Conservation (phyloP, 2,113 vertebrate species). For the Heliornis fulica region DNA sequence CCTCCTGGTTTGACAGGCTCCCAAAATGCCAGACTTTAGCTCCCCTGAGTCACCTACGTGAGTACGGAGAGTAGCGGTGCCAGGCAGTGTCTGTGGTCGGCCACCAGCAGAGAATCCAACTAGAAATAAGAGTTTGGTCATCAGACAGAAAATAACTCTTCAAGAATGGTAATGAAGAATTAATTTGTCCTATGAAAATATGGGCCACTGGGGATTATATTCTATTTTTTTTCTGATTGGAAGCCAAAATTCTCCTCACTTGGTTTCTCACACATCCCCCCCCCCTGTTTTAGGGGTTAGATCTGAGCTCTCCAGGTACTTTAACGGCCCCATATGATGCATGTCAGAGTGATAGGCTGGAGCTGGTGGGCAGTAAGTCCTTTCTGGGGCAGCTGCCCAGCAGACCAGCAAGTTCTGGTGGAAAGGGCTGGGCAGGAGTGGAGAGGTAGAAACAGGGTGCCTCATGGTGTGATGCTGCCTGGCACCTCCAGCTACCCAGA, state of each 20-base stretch:
- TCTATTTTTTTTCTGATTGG: neutral
- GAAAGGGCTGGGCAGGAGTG: neutral
- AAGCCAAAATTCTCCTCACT: neutral
- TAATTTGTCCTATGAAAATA: neutral
- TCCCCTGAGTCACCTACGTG: neutral
- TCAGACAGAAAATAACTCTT: neutral
- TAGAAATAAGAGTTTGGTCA: neutral
- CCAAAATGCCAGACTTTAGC: fast-evolving
- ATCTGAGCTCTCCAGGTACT: neutral
- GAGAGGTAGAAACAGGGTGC: neutral
- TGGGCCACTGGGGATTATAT: neutral
- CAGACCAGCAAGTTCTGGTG: neutral
- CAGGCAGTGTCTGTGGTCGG: neutral
- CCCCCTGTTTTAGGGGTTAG: neutral
- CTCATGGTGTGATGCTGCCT: fast-evolving
- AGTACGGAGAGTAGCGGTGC: neutral
- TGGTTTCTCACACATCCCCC: neutral
- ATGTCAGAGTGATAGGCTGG: too few relatives aligned
- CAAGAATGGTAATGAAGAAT: neutral
- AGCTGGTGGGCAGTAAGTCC: too few relatives aligned
- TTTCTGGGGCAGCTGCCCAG: neutral
- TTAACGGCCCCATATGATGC: fast-evolving
- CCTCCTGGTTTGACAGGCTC: neutral
- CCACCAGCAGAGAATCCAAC: neutral
- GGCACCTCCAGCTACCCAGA: neutral